Base-by-base conservation (phyloP, 2,888 invertebrate species). In the Campoplex capitator region DNA sequence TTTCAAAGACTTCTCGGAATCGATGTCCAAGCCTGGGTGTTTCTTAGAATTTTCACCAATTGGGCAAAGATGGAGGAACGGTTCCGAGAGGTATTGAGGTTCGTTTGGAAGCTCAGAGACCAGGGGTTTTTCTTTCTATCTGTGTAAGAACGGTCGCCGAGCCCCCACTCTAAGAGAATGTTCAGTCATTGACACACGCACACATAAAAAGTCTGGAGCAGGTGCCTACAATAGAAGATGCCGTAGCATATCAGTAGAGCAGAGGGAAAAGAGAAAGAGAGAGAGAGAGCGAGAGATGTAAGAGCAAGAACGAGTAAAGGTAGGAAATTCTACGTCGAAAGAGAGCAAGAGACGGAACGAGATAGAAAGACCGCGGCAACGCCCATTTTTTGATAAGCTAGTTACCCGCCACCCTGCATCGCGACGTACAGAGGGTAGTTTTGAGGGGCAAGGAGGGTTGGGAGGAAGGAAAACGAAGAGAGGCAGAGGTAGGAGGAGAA, bases 341-440 rank as follows among this genome's bases (percentile, higher is more conserved):
- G 85, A 85, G 84, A 68, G 81, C 76, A 84, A 32, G 87, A 88
- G 91, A 85, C 80, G 86, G 90, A 93, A 88, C 89, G 92, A 91
- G 91, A 91, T 90, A 91, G 92, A 92, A 91, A 91, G 89, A 92
- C 67, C 92, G 92, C 91, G 94, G 94, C 94, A 94, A 94, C 94
- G 94, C 94, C 94, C 94, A 94, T 94, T 94, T 94, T 94, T 94
- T 94, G 94, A 94, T 94, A 94, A 94, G 94, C 94, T 94, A 94
- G 94, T 94, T 94, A 94, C 94, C 92, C 93, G 91, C 92, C 92
- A 92, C 92, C 92, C 91, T 90, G 90, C 86, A 91, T 88, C 88
- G 85, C 89, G 88, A 88, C 87, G 89, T 89, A 89, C 88, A 89
- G 78, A 77, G 78, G 85, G 83, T 71, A 84, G 77, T 65, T 71